These are phyloP conservation scores for Amphiura filiformis DNA, from an alignment of 35 echinoderm and acorn worm genomes.

Conservation along the genomic window DNA sequence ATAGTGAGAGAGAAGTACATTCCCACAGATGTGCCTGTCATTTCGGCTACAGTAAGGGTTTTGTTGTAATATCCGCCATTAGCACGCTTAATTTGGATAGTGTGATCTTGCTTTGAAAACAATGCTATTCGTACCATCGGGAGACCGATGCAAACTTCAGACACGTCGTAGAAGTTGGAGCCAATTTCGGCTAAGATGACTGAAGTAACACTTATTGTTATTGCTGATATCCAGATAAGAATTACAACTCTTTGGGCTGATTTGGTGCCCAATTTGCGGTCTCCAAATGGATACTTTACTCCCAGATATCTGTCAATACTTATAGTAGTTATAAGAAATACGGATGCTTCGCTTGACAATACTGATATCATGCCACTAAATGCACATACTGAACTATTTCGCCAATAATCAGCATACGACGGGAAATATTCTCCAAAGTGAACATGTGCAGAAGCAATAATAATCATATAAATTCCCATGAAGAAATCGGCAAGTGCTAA, in stretches of 20 bases:
- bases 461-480: slow-evolving; percentile 24
- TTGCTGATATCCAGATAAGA: not conserved
- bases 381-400: not conserved
- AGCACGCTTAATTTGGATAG: not conserved
- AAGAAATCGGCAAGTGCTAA: slow-evolving; percentile 48
- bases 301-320: slow-evolving; percentile 8
- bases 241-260: not conserved
- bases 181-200: not conserved
- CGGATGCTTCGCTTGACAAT: slow-evolving; percentile 10
- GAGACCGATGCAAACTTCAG: slow-evolving; percentile 29
- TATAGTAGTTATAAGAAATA: slow-evolving; percentile 2
- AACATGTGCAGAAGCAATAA: not conserved
- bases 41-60: not conserved
- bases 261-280: not conserved
- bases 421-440: not conserved
- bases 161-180: slow-evolving; percentile 25
- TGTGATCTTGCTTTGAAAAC: not conserved
- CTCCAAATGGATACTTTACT: not conserved
- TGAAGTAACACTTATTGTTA: not conserved
- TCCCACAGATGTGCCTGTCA: not conserved
- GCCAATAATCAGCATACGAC: not conserved
- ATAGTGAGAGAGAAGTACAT: slow-evolving; percentile 11
- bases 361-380: not conserved
- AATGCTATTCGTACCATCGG: not conserved
- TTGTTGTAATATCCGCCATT: not conserved